These are phyloP conservation scores for Enteromius fasciolatus DNA, from an alignment of 2,797 vertebrate genomes.

Conservation along the genomic window DNA sequence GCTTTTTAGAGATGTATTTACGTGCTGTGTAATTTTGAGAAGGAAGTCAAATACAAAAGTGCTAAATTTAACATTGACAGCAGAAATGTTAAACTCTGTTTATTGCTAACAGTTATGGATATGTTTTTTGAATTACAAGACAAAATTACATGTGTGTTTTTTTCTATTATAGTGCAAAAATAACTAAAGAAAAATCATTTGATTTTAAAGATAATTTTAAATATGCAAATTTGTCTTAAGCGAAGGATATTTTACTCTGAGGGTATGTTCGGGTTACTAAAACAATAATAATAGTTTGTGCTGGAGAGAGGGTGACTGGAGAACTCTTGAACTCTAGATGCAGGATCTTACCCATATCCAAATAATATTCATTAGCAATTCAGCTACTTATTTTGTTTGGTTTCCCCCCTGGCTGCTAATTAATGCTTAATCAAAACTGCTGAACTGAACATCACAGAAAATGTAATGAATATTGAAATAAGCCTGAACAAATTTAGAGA, in stretches of 20 bases:
- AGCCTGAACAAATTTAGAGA: conserved; percentile 84
- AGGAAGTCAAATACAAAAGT: not conserved
- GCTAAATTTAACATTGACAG: not conserved
- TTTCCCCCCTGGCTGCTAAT: conserved; percentile 99
- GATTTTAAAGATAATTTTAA: not conserved
- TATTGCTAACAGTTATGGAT: not conserved
- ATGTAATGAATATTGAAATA: conserved; percentile 99
- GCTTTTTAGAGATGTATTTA: not conserved
- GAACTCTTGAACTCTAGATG: conserved; percentile 77
- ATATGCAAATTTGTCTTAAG: conserved; percentile 5
- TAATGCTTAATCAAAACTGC: conserved; percentile 99
- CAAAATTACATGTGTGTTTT: not conserved
- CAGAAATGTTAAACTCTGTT: not conserved
- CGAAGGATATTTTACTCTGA: not conserved
- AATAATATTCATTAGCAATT: conserved; percentile 98
- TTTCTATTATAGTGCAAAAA: not conserved
- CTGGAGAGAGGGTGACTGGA: conserved; percentile 9
- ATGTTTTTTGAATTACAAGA: not conserved
- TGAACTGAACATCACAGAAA: conserved; percentile 98
- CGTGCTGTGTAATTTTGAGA: not conserved
- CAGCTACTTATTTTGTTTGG: conserved; percentile 98
- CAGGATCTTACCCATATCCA: conserved; percentile 89
- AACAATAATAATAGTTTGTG: not conserved
- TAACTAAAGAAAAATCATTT: not conserved
- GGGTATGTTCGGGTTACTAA: not conserved